These are phyloP conservation scores for Sepiola atlantica DNA, from an alignment of 2,888 invertebrate genomes.

Conservation along the genomic window DNA sequence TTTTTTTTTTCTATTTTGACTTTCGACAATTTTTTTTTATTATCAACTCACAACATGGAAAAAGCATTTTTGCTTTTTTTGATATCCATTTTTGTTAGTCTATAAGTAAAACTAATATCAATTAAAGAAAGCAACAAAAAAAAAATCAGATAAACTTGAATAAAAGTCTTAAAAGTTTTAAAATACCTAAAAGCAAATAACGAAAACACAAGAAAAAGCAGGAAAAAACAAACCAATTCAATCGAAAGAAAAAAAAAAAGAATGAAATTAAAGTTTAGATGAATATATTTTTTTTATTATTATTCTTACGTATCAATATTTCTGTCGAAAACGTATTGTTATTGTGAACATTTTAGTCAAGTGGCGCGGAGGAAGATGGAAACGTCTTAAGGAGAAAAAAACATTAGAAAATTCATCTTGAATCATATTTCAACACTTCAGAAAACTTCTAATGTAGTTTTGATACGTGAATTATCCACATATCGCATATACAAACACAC, in stretches of 20 bases:
- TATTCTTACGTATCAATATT: background rate
- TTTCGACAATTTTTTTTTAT: background rate
- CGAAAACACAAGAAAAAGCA: background rate
- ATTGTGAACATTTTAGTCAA: background rate
- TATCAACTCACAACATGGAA: background rate
- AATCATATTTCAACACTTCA: slow-evolving; percentile 13
- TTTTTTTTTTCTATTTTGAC: background rate
- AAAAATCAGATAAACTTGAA: background rate
- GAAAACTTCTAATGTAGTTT: background rate
- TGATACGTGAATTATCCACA: background rate
- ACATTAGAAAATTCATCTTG: background rate
- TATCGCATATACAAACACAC: background rate
- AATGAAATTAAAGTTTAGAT: background rate
- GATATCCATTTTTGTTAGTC: background rate
- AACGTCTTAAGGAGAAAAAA: background rate
- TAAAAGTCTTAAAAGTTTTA: background rate
- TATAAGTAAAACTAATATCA: background rate
- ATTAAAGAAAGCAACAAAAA: background rate
- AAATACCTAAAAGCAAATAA: background rate
- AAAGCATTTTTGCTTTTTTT: background rate
- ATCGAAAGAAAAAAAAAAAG: background rate
- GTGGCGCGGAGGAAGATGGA: background rate
- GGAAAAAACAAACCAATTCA: too few species aligned
- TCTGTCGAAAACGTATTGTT: background rate
- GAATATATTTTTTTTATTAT: background rate